A percentile compares a stretch with the other conserved stretches of the same genome.
Conservation (phyloP, 2,888 invertebrate species). For the Tinea trinotella region DNA sequence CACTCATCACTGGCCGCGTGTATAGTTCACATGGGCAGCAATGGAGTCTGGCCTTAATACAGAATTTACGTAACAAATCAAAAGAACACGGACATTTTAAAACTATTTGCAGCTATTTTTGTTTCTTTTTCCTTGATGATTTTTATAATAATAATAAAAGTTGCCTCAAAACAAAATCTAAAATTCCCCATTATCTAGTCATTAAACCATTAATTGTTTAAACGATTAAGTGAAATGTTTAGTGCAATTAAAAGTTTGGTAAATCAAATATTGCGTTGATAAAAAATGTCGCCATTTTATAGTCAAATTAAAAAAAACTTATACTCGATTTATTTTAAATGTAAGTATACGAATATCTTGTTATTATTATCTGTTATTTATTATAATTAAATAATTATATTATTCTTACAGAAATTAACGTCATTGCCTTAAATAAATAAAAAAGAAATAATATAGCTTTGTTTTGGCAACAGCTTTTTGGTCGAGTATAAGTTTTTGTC, state of each 20-base stretch:
- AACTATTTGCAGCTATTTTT: not conserved
- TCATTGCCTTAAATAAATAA: too few species aligned
- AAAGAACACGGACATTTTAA: too few species aligned
- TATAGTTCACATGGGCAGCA: too few species aligned
- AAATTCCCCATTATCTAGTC: not conserved
- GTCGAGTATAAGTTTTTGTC: not conserved
- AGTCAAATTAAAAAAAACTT: slow-evolving; percentile 6
- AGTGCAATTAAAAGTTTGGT: not conserved
- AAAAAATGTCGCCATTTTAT: not conserved
- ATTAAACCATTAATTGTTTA: not conserved
- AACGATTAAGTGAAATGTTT: not conserved
- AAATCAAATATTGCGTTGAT: not conserved
- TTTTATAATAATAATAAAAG: not conserved
- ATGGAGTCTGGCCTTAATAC: too few species aligned
- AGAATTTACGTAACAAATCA: too few species aligned
- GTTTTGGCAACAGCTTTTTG: too few species aligned
- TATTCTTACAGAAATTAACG: too few species aligned
- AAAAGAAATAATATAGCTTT: too few species aligned
- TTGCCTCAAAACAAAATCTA: too few species aligned
- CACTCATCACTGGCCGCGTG: too few species aligned
- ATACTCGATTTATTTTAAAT: slow-evolving; percentile 4
- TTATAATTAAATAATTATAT: not conserved
- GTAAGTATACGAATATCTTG: not conserved
- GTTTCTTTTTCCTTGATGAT: not conserved
- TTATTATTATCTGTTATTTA: too few species aligned